Base-by-base conservation (phyloP, 2,797 vertebrate genomes). In the Luscinia megarhynchos region DNA sequence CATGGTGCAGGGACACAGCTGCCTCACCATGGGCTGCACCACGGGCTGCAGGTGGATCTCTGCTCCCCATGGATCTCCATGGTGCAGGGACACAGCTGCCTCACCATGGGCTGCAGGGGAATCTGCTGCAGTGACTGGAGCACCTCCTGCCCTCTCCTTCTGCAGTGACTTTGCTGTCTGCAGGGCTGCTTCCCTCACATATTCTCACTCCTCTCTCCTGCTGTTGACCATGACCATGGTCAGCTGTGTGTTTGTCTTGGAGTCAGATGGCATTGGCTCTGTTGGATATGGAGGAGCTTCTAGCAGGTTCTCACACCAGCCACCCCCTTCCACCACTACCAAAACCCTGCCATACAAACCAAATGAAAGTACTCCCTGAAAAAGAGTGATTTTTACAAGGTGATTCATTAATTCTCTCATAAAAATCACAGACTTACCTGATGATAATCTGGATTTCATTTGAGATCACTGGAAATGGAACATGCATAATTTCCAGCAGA, bases 191-290 rank as follows among this genome's bases (percentile, higher is more conserved):
- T 5, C 24, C 11, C 12, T 40, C 29, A 18, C 21, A 38, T 55
- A 27, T 48, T 72, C 24, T 70, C 23, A 54, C 10, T 51, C 20
- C 17, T 66, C 10, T 53, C 58, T 69, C 45, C 8, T 15, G 23
- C 11, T 59, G 45, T 46, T 46, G 45, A 46, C 45, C 45, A 46
- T 1, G 0, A 26, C 11, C 19, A 51, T 55, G 36, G 41, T 2
- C 54, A 57, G 14, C 11, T 19, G 22, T 11, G 8, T 24, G n/a
- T 57, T 23, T 1, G 0, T 20, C 57, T 69, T 22, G 7, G 20
- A 74, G 23, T 7, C 11, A 8, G 17, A 14, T 48, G 6, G 6
- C 20, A 15, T 12, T 70, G 76, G 9, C 22, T 50, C 18, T 61
- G 8, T 36, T 2, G 2, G 19, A 41, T 22, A 53, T 0, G 3